Evolutionary conservation across 2,113 vertebrate species (phyloP), one percentile per base, ranked within the genome.

Genomic region (Chrysemys picta): DNA sequence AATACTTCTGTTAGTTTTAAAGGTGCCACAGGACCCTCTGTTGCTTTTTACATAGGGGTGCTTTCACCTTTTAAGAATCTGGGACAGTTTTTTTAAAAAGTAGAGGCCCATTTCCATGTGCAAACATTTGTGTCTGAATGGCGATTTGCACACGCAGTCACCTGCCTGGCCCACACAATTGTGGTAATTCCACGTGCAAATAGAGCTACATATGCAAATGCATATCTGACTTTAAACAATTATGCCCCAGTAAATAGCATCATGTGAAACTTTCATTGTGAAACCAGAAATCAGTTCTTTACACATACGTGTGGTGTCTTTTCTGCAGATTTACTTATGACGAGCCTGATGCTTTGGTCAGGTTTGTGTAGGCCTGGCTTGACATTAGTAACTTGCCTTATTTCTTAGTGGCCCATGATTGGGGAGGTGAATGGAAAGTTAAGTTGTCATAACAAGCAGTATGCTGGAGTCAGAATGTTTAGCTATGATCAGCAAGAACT

Each of bases 301-400:
- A 24, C 59, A 1, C 3, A 1, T 22, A 10, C 21, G 0, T 0
- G 1, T 45, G 10, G 27, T 31, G 4, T 7, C 25, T 88, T 10
- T n/a, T 29, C 24, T 42, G 29, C 14, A 82, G 16, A 29, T 31
- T 54, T 21, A 2, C 53, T 38, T 2, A 22, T 5, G 45, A 7
- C 1, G 3, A 45, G 21, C 16, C 13, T 7, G 69, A 25, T 5
- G 10, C 9, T 16, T 76, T 2, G 49, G 24, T 21, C 16, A 3
- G 8, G 2, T 87, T 49, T 62, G 31, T 72, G n/a, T 72, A 38
- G 65, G 65, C 62, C 62, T 69, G 62, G 31, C 35, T 69, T n/a
- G 31, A n/a, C 35, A n/a, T 69, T 12, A 16, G 31, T 65, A 65
- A 65, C 9, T 38, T 38, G n/a, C 19, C 9, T 38, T 38, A 38